Conservation (phyloP, 2,797 vertebrate genomes). For the Paguma larvata region DNA sequence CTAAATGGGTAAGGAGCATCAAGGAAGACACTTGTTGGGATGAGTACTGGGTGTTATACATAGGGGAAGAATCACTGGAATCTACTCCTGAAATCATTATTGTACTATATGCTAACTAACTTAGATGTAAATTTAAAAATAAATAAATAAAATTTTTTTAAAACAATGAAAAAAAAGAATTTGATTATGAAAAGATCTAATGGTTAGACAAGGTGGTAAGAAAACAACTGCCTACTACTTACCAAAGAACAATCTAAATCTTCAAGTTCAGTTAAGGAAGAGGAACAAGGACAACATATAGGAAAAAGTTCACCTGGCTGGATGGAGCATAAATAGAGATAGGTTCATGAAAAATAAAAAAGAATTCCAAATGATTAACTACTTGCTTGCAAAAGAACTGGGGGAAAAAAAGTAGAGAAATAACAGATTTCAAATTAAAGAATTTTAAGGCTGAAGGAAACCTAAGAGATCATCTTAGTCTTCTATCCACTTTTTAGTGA, state of each 20-base stretch:
- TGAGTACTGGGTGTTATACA: too few species aligned
- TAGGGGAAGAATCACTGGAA: too few species aligned
- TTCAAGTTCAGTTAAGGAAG: constrained; percentile 55
- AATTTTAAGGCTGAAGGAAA: constrained; percentile 45
- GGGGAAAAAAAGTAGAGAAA: background rate
- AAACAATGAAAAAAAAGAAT: background rate
- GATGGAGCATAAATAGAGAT: background rate
- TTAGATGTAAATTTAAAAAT: too few species aligned
- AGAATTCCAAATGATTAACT: constrained; percentile 25
- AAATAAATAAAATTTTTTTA: too few species aligned
- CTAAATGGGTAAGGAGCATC: too few species aligned
- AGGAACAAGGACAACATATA: constrained; percentile 19
- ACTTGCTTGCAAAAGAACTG: background rate
- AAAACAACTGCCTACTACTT: constrained; percentile 48
- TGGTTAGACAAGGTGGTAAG: constrained; percentile 17
- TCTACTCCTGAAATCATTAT: too few species aligned
- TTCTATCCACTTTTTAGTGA: background rate
- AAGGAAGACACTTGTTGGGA: too few species aligned
- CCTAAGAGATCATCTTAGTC: background rate
- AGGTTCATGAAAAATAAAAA: background rate
- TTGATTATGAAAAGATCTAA: constrained; percentile 40
- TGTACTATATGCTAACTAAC: too few species aligned
- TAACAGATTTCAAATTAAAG: constrained; percentile 24
- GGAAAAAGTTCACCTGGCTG: background rate
- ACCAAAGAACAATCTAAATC: constrained; percentile 42